Evolutionary conservation across 2,113 vertebrate genomes (phyloP).

Genomic region (Phoxinus phoxinus): DNA sequence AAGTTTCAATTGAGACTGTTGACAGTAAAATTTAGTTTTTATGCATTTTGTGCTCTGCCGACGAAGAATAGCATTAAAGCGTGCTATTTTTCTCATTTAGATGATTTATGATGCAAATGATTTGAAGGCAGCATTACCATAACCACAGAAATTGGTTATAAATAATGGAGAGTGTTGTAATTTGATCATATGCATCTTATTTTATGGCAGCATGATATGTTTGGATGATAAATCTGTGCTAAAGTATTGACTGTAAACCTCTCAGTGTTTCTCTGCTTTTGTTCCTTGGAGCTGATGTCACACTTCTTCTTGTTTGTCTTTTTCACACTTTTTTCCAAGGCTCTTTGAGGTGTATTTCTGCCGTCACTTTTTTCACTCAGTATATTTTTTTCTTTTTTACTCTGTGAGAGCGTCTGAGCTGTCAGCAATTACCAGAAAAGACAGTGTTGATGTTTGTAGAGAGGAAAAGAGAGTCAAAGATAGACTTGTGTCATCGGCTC

Average conservation of each 20-base stretch:
- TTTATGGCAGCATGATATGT: not conserved
- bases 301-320: slow-evolving; percentile 6
- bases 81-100: no score
- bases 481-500: not conserved
- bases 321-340: not conserved
- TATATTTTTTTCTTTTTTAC: slow-evolving; percentile 11
- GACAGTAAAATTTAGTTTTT: no score
- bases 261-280: slow-evolving; percentile 2
- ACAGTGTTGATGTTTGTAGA: not conserved
- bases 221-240: not conserved
- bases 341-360: slow-evolving; percentile 1
- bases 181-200: not conserved
- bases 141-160: not conserved
- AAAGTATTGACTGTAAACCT: not conserved
- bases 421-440: slow-evolving; percentile 32
- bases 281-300: slow-evolving; percentile 8
- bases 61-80: no score
- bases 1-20: no score
- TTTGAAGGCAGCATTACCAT: not conserved
- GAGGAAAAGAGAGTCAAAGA: slow-evolving; percentile 37
- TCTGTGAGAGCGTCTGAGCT: slow-evolving; percentile 23
- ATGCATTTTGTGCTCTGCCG: no score
- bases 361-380: slow-evolving; percentile 1
- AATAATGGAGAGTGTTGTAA: not conserved
- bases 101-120: no score